Base-by-base conservation (phyloP, 2,797 vertebrate species). In the Chelidonichthys spinosus region DNA sequence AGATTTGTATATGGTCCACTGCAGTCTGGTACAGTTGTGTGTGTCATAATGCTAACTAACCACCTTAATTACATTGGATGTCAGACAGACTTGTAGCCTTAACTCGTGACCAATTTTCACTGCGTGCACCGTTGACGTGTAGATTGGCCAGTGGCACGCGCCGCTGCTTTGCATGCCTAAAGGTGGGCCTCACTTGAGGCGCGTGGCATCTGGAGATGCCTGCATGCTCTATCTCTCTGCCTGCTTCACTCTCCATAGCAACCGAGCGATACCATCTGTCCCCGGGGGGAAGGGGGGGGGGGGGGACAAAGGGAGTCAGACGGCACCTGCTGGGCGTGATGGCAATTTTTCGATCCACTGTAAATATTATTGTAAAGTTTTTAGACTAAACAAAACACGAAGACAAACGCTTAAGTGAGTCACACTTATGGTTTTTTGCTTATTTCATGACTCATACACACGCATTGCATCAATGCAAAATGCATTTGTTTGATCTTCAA, bases 131-230 rank as follows among this genome's bases (percentile, higher is more conserved):
- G 9, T 60, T 76, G 7, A 5, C 35, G 6, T 68, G 60, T 49
- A 44, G 69, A 68, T 73, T 36, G 55, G 74, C 40, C 58, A 39
- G 72, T 69, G 92, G 87, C 93, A 93, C 93, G 93, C 90, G 94
- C 84, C 89, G 55, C 83, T 85, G 83, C 60, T 93, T 92, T 92
- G 85, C 92, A 91, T 91, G 68, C 44, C 60, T 83, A 78, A 89
- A 91, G 81, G 58, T 61, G 25, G 69, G 17, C 25, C 83, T 78
- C 79, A 87, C 64, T 89, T 47, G 32, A 80, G 91, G 87, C 94
- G 93, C 93, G 94, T 95, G 94, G 92, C 94, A 91, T 90, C 85
- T 92, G 91, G 84, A 89, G 79, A 65, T 74, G 82, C 73, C 77
- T 80, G 73, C 82, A 1, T 68, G 69, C 69, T 81, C 82, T 77